Conservation (phyloP, 2,113 vertebrate species). For the Phyllostomus hastatus region DNA sequence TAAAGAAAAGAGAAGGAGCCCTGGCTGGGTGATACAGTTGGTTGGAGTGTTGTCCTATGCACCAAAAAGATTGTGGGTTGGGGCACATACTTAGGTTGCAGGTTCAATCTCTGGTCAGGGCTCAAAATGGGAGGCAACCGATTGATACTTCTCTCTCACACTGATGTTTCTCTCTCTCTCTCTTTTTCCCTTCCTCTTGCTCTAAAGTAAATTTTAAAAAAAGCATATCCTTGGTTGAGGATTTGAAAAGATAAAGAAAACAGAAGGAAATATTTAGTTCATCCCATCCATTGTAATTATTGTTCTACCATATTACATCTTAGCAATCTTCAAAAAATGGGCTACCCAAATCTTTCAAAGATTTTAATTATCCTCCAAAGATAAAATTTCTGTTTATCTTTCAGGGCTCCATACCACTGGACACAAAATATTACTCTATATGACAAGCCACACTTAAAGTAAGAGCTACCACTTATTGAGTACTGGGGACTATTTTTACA, state of each 20-base stretch:
- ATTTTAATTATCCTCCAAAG: conserved; percentile 26
- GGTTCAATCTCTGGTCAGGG: too few relatives aligned
- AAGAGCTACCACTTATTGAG: not conserved
- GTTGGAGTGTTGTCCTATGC: too few relatives aligned
- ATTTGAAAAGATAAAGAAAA: not conserved
- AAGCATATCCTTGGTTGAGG: too few relatives aligned
- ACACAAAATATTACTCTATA: conserved; percentile 8
- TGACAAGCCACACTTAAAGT: not conserved
- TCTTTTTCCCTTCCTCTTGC: too few relatives aligned
- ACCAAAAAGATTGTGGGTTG: too few relatives aligned
- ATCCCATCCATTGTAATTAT: not conserved
- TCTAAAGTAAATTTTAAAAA: too few relatives aligned
- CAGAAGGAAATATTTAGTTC: conserved; percentile 6
- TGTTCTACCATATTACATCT: conserved; percentile 30
- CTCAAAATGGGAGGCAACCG: too few relatives aligned
- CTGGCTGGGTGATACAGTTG: too few relatives aligned
- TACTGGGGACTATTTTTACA: not conserved
- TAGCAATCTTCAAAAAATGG: conserved; percentile 2
- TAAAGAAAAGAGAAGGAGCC: not conserved
- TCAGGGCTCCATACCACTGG: not conserved
- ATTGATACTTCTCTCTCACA: too few relatives aligned
- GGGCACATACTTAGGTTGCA: too few relatives aligned
- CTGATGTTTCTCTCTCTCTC: too few relatives aligned
- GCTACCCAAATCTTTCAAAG: not conserved
- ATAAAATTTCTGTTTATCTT: conserved; percentile 39